A percentile compares a stretch with the other conserved stretches of the same genome.
Evolutionary conservation across 2,888 invertebrate species (phyloP).

Genomic region (Noctua comes): DNA sequence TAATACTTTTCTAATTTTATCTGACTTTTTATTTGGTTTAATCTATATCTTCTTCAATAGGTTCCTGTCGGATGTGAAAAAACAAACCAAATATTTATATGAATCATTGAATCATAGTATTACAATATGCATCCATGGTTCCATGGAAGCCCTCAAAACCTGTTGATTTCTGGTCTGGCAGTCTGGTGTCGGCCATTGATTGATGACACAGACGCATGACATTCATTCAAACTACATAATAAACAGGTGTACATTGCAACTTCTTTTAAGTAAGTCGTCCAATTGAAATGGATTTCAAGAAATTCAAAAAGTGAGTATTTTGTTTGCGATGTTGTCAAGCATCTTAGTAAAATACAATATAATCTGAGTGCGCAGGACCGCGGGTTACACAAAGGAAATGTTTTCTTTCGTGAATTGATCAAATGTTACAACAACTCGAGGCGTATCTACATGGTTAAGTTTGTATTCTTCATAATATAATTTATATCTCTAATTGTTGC

Average conservation of each 20-base stretch:
- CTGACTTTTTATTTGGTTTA: background rate
- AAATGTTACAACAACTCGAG: conserved; percentile 1
- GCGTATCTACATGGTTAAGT: background rate
- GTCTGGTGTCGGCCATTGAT: background rate
- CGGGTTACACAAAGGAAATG: background rate
- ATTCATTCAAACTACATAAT: background rate
- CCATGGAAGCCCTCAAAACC: background rate
- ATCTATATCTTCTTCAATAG: background rate
- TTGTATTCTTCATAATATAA: background rate
- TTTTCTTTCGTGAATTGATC: background rate
- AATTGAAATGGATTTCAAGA: background rate
- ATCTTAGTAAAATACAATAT: conserved; percentile 15
- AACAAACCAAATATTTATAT: background rate
- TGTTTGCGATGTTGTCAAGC: background rate
- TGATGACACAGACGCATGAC: background rate
- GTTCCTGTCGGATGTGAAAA: background rate
- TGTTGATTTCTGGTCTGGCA: background rate
- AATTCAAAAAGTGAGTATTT: background rate
- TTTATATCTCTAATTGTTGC: background rate
- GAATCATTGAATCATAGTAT: background rate
- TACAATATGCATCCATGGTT: background rate
- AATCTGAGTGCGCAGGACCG: background rate
- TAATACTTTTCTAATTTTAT: background rate
- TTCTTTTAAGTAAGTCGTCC: background rate
- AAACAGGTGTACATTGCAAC: background rate